Base-by-base conservation (phyloP, 1,140 invertebrate genomes). In the Anastrepha ludens region DNA sequence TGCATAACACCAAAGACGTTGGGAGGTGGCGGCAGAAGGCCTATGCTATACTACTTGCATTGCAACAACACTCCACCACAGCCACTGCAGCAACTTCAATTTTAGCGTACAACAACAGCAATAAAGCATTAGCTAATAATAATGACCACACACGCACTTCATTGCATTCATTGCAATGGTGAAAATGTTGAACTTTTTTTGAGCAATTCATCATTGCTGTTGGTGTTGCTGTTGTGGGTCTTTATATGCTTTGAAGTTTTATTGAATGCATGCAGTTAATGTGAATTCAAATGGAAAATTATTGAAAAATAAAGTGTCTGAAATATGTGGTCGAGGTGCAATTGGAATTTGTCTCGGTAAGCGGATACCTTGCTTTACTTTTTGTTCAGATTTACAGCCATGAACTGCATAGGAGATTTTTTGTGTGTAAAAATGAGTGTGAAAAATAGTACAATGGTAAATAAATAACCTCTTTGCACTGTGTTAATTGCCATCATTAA, bases 61-160 rank as follows among this genome's bases (percentile, higher is more conserved):
- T 11, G 17, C 17, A 67, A 3, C 20, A 29, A 29, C 65, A 64
- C 4, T 4, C 20, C 20, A 20, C 20, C 62, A 64, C 62, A n/a
- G n/a, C n/a, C n/a, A n/a, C n/a, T n/a, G n/a, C n/a, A n/a, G n/a
- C n/a, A 64, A 64, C 5, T 20, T 64, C 62, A 67, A 67, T 7
- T 39, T 29, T 29, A 29, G 39, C 65, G 20, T 29, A 74, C 67
- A 74, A 74, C 39, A 74, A 44, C 39, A 44, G 67, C 44, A 74
- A 0, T 47, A 74, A 17, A 17, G 44, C 44, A 74, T 47, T 74
- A 74, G 65, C 65, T 41, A 74, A 74, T 74, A 74, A 74, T 17
- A 74, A n/a, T 74, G 70, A 50, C 70, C 70, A 74, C 70, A 70
- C 67, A 74, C 44, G 44, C 70, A 74, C 47, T 74, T 29, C n/a